Evolutionary conservation across 1,140 invertebrate genomes (phyloP).

Genomic region (Pogonognathellus flavescens): DNA sequence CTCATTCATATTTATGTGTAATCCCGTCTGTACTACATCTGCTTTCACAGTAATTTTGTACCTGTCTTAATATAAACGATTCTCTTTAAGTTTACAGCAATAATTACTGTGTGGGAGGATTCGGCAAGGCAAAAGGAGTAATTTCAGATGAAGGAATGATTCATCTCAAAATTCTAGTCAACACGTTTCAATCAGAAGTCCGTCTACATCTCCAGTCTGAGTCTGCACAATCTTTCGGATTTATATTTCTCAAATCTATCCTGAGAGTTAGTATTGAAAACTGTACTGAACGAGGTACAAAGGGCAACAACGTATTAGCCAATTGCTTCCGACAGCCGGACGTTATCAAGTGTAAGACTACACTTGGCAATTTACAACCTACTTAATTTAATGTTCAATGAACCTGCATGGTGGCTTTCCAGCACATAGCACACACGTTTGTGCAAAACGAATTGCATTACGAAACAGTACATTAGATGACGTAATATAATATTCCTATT

Average conservation of each 20-base stretch:
- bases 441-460: background rate
- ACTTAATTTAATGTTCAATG: constrained; percentile 50
- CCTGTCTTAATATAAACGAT: too few relatives aligned
- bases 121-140: background rate
- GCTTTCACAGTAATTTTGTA: too few relatives aligned
- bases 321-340: constrained; percentile 27
- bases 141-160: constrained; percentile 16
- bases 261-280: too few relatives aligned
- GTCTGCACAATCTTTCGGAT: background rate
- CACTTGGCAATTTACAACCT: constrained; percentile 16
- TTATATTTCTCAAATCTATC: constrained; percentile 11
- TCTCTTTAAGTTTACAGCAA: background rate
- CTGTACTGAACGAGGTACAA: too few relatives aligned
- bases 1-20: too few relatives aligned
- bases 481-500: background rate
- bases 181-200: background rate
- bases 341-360: constrained; percentile 21
- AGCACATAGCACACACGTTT: background rate
- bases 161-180: background rate
- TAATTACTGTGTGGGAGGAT: background rate
- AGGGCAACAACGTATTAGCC: background rate
- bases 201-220: background rate
- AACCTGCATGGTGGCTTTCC: constrained; percentile 23
- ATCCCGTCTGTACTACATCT: too few relatives aligned
- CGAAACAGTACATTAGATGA: background rate